Evolutionary conservation across 2,888 invertebrate species (phyloP).

Genomic region (Spodoptera picta): DNA sequence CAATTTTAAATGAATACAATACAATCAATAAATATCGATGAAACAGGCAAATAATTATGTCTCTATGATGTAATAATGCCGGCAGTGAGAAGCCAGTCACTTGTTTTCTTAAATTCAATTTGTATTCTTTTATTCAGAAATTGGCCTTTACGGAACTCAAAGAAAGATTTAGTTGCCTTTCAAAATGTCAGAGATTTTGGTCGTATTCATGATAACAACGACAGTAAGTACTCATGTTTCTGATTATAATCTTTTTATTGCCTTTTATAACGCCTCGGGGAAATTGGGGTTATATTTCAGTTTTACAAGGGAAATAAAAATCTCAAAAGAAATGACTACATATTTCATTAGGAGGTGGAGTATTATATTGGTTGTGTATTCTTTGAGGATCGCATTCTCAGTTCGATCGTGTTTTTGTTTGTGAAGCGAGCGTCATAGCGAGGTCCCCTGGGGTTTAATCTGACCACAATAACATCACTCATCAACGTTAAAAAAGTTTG

Average conservation of each 20-base stretch:
- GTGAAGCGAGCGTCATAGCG: no score
- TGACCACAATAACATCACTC: conserved; percentile 28
- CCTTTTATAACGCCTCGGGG: conserved; percentile 26
- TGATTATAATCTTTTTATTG: conserved; percentile 40
- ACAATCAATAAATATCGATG: no score
- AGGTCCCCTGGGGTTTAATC: background rate
- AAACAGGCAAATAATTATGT: no score
- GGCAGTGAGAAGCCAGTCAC: no score
- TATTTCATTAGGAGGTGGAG: background rate
- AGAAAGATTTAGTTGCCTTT: background rate
- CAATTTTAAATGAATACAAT: no score
- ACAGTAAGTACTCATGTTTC: conserved; percentile 11
- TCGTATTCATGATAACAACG: conserved; percentile 11
- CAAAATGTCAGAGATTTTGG: conserved; percentile 4
- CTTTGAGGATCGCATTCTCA: no score
- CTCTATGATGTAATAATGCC: no score
- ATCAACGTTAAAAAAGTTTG: conserved; percentile 20
- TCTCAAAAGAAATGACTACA: conserved; percentile 1
- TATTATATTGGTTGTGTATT: conserved; percentile 4
- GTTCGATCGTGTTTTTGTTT: no score
- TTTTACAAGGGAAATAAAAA: conserved; percentile 9
- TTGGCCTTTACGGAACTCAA: background rate
- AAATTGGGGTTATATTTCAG: conserved; percentile 30
- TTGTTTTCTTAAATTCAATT: conserved; percentile 2
- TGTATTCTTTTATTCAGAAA: background rate